phyloP scores from a whole-genome alignment of 2,888 invertebrate genomes.

The Mesorhabditis spiculigera region DNA sequence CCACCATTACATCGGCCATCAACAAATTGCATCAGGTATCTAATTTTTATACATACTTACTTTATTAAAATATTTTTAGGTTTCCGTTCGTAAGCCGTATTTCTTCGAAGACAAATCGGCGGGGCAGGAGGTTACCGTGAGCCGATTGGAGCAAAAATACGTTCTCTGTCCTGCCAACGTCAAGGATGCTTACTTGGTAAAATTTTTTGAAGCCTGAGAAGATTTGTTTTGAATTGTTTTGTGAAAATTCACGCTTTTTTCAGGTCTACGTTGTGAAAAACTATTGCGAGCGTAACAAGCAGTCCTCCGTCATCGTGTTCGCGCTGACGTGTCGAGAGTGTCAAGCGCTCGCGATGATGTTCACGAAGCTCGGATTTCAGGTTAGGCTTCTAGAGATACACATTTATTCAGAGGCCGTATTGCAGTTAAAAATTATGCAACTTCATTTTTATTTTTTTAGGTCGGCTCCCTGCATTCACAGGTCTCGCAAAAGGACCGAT shows the following conservation, averaged over 20 bases:
- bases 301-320: slow-evolving; percentile 86
- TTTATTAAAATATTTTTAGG: slow-evolving; percentile 18
- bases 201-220: slow-evolving; percentile 29
- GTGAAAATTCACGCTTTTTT: not conserved
- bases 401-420: slow-evolving; percentile 15
- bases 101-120: slow-evolving; percentile 66
- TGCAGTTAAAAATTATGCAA: not conserved
- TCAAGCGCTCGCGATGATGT: slow-evolving; percentile 55
- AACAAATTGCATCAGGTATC: slow-evolving; percentile 70
- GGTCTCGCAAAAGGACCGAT: slow-evolving; percentile 81
- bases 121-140: slow-evolving; percentile 61
- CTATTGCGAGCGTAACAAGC: slow-evolving; percentile 72
- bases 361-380: slow-evolving; percentile 52
- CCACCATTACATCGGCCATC: slow-evolving; percentile 84
- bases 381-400: slow-evolving; percentile 24
- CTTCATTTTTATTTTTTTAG: slow-evolving; percentile 17
- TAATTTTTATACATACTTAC: slow-evolving; percentile 47
- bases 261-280: slow-evolving; percentile 63
- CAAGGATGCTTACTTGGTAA: slow-evolving; percentile 63
- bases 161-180: slow-evolving; percentile 85
- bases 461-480: slow-evolving; percentile 79
- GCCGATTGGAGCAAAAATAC: slow-evolving; percentile 82
- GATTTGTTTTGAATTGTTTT: not conserved
- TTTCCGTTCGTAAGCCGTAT: slow-evolving; percentile 60
- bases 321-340: slow-evolving; percentile 76